Evolutionary conservation across 2,113 vertebrate genomes (phyloP).

Genomic region (Gorsachius goisagi): DNA sequence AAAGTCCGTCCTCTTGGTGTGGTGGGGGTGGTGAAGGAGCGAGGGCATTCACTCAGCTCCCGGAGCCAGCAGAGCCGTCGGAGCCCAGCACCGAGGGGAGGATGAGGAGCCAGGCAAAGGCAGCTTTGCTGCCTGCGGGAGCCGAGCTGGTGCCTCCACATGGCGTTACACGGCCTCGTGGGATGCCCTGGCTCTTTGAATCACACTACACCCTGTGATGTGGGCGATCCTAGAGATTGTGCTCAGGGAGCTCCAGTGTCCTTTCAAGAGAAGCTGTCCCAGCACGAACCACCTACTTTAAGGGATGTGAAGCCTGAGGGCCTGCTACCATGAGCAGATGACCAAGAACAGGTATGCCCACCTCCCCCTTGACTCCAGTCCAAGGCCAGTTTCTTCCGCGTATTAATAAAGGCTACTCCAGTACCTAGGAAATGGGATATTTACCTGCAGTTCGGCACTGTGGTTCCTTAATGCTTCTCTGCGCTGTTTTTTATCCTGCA

Average conservation of each 20-base stretch:
- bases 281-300: fast-evolving
- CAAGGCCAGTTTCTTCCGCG: neutral
- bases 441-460: neutral
- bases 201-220: neutral
- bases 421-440: neutral
- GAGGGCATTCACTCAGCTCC: neutral
- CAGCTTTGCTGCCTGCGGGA: neutral
- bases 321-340: neutral
- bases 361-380: neutral
- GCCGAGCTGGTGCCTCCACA: neutral
- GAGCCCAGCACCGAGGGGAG: neutral
- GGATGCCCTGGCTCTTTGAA: neutral
- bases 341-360: neutral
- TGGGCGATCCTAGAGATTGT: neutral
- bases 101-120: neutral
- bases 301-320: neutral
- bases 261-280: neutral
- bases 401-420: neutral
- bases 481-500: constrained; percentile 56
- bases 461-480: neutral
- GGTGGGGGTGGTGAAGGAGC: neutral
- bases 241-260: neutral
- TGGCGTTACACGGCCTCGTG: fast-evolving
- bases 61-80: neutral
- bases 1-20: neutral